Base-by-base conservation (phyloP, 2,113 vertebrate genomes). In the Pardalotus punctatus region DNA sequence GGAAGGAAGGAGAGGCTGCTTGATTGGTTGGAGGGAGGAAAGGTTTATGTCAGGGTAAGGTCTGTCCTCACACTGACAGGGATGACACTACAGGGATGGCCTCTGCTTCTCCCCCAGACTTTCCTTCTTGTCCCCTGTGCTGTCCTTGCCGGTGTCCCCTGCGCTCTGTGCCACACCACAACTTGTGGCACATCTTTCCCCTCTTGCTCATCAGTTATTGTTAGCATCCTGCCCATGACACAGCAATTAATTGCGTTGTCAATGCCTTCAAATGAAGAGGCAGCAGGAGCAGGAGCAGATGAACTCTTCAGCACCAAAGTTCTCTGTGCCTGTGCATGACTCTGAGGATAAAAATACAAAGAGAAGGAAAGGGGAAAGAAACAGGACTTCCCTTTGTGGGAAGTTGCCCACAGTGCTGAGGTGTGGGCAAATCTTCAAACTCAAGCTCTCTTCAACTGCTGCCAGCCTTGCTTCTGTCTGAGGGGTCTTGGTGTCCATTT, bases 201-300 rank as follows among this genome's bases (percentile, higher is more conserved):
- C 4, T 81, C 36, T 38, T 81, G 31, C 31, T 93, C 70, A 82
- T 81, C 73, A 51, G 45, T 87, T 81, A 50, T 53, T 54, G 72
- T 77, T 82, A 73, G 43, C 42, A 43, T 51, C 86, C 9, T 0
- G 9, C 33, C 72, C 40, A 57, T 74, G 77, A 72, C 42, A 65
- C 33, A 53, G 57, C 45, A 76, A 22, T 53, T 87, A 69, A 93
- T 57, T 72, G 77, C 38, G 24, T 66, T 74, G 67, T 31, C 70
- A 65, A 29, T 95, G 72, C 50, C 70, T 87, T 87, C 48, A 81
- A 79, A 91, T 61, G 53, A 89, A 74, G 77, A 60, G 84, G 53
- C 8, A 89, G 65, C 65, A 38, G 19, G 29, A 56, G 45, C 28
- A 69, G 53, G n/a, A 89, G 33, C 40, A 85, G 70, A 87, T 60